Evolutionary conservation across 2,797 vertebrate genomes (phyloP).

Genomic region (Pangasius larnaudii): DNA sequence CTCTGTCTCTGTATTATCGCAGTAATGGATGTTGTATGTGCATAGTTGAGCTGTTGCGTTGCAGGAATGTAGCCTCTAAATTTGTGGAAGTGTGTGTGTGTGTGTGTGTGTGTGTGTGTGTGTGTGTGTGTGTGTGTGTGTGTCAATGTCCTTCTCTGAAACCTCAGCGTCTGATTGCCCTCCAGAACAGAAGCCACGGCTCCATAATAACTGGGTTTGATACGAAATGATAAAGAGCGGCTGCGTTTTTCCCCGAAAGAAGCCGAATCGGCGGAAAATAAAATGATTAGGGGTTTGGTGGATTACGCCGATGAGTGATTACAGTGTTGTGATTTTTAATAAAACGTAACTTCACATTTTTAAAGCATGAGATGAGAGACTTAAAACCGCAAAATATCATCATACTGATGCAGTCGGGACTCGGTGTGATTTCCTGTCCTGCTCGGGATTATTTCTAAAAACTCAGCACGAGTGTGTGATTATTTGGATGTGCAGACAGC

Average conservation of each 20-base stretch:
- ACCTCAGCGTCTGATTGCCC: constrained; percentile 63
- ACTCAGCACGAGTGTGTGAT: background rate
- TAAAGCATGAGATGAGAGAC: constrained; percentile 30
- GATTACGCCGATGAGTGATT: constrained; percentile 72
- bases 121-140: background rate
- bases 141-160: constrained; percentile 45
- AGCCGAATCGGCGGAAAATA: constrained; percentile 75
- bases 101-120: background rate
- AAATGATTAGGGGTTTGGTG: constrained; percentile 76
- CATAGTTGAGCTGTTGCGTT: constrained; percentile 48
- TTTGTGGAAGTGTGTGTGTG: constrained; percentile 30
- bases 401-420: background rate
- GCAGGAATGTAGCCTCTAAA: constrained; percentile 35
- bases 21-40: constrained; percentile 29
- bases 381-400: constrained; percentile 46
- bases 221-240: constrained; percentile 72
- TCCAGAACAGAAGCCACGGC: constrained; percentile 62
- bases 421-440: background rate
- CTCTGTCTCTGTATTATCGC: background rate
- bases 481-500: background rate
- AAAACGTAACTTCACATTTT: constrained; percentile 69
- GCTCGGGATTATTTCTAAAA: background rate
- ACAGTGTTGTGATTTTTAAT: constrained; percentile 68
- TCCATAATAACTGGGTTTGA: constrained; percentile 77
- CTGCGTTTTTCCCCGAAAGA: constrained; percentile 65